phyloP scores from a whole-genome alignment of 2,888 invertebrate species.

The Xestoiulus laeticollis region DNA sequence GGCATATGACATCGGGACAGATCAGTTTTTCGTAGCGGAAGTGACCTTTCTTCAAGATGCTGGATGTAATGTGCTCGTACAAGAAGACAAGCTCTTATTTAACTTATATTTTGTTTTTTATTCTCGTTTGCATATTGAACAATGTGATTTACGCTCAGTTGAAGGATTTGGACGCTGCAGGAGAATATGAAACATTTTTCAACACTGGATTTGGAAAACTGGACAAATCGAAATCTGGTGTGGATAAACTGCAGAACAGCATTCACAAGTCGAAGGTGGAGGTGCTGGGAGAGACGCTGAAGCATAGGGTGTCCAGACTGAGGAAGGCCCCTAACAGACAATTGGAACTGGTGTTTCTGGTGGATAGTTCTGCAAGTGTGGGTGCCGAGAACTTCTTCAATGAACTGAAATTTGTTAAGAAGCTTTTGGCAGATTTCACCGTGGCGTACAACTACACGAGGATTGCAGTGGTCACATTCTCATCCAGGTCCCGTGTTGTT shows the following conservation, averaged over 20 bases:
- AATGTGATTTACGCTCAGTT: slow-evolving; percentile 3
- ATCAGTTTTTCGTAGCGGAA: neutral
- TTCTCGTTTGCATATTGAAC: neutral
- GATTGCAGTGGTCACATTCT: slow-evolving; percentile 74
- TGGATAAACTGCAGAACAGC: slow-evolving; percentile 30
- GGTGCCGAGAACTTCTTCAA: slow-evolving; percentile 73
- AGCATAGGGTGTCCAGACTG: slow-evolving; percentile 69
- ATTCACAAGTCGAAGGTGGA: slow-evolving; percentile 68
- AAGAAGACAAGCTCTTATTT: neutral
- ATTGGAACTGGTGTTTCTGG: slow-evolving; percentile 74
- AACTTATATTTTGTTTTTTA: neutral
- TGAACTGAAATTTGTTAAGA: slow-evolving; percentile 75
- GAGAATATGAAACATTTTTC: slow-evolving; percentile 45
- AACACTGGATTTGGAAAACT: neutral
- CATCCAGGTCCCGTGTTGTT: slow-evolving; percentile 70
- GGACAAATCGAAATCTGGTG: neutral
- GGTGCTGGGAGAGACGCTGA: slow-evolving; percentile 69
- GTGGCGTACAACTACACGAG: slow-evolving; percentile 73
- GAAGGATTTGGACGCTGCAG: slow-evolving; percentile 42
- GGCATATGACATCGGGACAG: neutral
- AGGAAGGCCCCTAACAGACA: slow-evolving; percentile 63
- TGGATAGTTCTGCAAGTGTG: slow-evolving; percentile 76
- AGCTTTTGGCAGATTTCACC: slow-evolving; percentile 72
- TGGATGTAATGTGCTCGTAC: neutral
- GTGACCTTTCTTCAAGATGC: neutral